Percentiles rank a stretch among this genome's conserved stretches.
phyloP scores from a whole-genome alignment of 2,888 invertebrate genomes.

The Globia sparganii region DNA sequence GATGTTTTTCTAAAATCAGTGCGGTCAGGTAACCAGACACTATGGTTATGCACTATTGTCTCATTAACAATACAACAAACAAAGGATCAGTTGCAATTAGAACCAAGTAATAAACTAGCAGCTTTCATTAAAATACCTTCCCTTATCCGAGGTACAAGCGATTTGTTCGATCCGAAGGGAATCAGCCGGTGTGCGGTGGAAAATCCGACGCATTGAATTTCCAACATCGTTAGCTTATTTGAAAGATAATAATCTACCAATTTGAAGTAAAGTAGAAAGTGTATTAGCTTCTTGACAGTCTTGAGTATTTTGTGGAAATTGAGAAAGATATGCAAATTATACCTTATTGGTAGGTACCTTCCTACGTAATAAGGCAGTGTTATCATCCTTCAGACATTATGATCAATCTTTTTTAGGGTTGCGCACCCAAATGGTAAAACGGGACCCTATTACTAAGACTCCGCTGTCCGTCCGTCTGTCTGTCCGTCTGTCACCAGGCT shows the following conservation, averaged over 20 bases:
- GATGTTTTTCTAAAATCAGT: neutral
- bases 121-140: conserved; percentile 52
- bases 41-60: neutral
- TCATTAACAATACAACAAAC: neutral
- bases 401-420: neutral
- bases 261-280: conserved; percentile 42
- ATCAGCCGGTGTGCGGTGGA: conserved; percentile 33
- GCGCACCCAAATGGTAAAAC: no score
- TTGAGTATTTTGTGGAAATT: conserved; percentile 28
- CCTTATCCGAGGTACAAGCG: conserved; percentile 13
- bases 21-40: neutral
- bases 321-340: conserved; percentile 22
- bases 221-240: conserved; percentile 54
- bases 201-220: conserved; percentile 42
- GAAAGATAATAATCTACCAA: conserved; percentile 59
- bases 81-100: neutral
- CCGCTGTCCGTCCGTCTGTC: no score
- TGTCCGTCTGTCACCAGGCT: no score
- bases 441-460: no score
- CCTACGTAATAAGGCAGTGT: neutral
- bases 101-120: conserved; percentile 7
- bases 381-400: neutral
- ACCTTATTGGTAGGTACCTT: conserved; percentile 3
- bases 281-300: conserved; percentile 36
- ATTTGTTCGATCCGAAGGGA: conserved; percentile 46